phyloP scores from a whole-genome alignment of 2,113 vertebrate genomes.

The Panthera tigris region DNA sequence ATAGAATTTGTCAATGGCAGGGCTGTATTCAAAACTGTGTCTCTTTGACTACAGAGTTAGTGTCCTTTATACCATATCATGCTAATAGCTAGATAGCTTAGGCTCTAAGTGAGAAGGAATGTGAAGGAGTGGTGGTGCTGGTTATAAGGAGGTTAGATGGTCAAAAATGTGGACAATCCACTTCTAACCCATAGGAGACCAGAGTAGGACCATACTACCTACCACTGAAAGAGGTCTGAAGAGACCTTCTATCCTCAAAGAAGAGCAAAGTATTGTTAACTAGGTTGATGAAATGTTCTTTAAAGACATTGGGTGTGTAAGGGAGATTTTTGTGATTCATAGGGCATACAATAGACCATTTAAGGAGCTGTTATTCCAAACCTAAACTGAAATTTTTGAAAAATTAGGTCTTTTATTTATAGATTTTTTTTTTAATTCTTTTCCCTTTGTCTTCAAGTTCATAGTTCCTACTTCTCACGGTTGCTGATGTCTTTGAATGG shows the following conservation, averaged over 20 bases:
- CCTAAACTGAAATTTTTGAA: not conserved
- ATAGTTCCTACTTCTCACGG: not conserved
- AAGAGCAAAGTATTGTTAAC: not conserved
- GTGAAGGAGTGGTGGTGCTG: not conserved
- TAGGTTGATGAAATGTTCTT: not conserved
- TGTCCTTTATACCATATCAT: not conserved
- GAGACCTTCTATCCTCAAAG: not conserved
- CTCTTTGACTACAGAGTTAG: not conserved
- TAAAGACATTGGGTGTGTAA: not conserved
- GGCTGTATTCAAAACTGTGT: not conserved
- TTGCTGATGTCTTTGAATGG: not conserved
- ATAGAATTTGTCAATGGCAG: not conserved
- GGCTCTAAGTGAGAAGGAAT: not conserved
- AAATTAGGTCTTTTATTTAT: not conserved
- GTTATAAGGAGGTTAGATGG: not conserved
- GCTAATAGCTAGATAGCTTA: not conserved
- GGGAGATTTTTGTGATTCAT: not conserved
- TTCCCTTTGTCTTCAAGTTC: not conserved
- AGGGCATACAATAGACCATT: not conserved
- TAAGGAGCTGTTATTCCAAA: not conserved
- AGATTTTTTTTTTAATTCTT: not conserved
- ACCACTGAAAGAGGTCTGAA: not conserved
- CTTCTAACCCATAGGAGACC: not conserved
- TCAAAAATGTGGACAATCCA: not conserved
- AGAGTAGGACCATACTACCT: not conserved